These are phyloP conservation scores for Drosophila nigromelanica DNA, from an alignment of 1,140 invertebrate genomes.

Conservation along the genomic window DNA sequence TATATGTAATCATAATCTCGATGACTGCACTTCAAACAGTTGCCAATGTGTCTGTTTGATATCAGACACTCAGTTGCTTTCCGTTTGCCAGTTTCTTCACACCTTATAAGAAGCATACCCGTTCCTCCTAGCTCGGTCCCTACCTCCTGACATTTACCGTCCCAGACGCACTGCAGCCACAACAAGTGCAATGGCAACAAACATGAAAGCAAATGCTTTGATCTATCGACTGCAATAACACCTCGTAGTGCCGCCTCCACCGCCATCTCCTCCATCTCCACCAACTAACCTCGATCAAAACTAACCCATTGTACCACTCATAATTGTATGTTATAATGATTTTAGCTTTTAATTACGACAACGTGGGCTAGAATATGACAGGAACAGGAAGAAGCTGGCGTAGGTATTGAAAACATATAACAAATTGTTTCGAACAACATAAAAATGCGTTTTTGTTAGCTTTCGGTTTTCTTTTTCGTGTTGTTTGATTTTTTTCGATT, in stretches of 20 bases:
- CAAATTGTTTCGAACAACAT: slow-evolving; percentile 60
- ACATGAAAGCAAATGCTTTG: slow-evolving; percentile 68
- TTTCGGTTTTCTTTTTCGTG: slow-evolving; percentile 39
- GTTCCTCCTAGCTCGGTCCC: too few relatives aligned
- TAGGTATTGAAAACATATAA: slow-evolving; percentile 44
- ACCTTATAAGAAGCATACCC: slow-evolving; percentile 44
- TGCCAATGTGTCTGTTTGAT: slow-evolving; percentile 80
- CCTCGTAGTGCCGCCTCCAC: slow-evolving; percentile 8
- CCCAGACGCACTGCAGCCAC: slow-evolving; percentile 46
- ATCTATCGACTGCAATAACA: slow-evolving; percentile 64
- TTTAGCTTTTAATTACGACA: slow-evolving; percentile 34
- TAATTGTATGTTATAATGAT: slow-evolving; percentile 61
- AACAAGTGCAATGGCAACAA: slow-evolving; percentile 78
- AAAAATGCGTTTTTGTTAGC: slow-evolving; percentile 69
- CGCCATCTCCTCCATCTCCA: background rate
- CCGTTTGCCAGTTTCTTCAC: slow-evolving; percentile 60
- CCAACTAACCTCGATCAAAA: slow-evolving; percentile 1
- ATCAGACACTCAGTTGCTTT: slow-evolving; percentile 72
- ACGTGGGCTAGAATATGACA: background rate
- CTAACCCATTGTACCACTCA: slow-evolving; percentile 42
- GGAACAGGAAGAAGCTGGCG: slow-evolving; percentile 36
- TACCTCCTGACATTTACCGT: background rate
- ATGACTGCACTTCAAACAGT: slow-evolving; percentile 79
- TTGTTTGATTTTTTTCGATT: slow-evolving; percentile 28
- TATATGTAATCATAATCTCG: slow-evolving; percentile 50